phyloP scores from a whole-genome alignment of 2,797 vertebrate genomes.

The Neomorphus geoffroyi region DNA sequence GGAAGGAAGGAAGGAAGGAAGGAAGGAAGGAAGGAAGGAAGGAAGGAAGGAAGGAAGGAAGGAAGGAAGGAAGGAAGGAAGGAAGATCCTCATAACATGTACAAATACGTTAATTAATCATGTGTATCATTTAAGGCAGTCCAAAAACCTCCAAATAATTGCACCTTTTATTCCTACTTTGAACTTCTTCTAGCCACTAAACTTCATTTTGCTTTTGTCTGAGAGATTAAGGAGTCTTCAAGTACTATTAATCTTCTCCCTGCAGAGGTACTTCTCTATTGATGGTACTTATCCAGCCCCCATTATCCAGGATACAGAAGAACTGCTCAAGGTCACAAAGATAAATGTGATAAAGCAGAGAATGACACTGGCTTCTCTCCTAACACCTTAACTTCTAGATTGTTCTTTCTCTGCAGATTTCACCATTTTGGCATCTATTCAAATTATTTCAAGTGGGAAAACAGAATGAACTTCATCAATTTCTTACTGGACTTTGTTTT shows the following conservation, averaged over 20 bases:
- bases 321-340: not conserved
- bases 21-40: too few relatives aligned
- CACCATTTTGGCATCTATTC: not conserved
- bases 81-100: too few relatives aligned
- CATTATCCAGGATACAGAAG: not conserved
- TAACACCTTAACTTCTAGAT: not conserved
- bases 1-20: too few relatives aligned
- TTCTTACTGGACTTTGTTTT: not conserved
- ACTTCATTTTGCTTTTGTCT: not conserved
- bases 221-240: not conserved
- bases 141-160: not conserved
- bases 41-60: too few relatives aligned
- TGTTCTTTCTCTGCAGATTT: not conserved
- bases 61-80: too few relatives aligned
- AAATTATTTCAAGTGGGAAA: not conserved
- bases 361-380: not conserved
- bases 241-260: constrained; percentile 2
- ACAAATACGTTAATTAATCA: not conserved
- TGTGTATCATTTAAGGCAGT: not conserved
- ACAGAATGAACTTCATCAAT: not conserved
- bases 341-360: not conserved
- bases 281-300: not conserved
- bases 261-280: not conserved
- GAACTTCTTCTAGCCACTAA: not conserved
- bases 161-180: not conserved